Evolutionary conservation across 2,797 vertebrate species (phyloP), one percentile per base, ranked within the genome.

Genomic region (Stomatorhinus walkeri): DNA sequence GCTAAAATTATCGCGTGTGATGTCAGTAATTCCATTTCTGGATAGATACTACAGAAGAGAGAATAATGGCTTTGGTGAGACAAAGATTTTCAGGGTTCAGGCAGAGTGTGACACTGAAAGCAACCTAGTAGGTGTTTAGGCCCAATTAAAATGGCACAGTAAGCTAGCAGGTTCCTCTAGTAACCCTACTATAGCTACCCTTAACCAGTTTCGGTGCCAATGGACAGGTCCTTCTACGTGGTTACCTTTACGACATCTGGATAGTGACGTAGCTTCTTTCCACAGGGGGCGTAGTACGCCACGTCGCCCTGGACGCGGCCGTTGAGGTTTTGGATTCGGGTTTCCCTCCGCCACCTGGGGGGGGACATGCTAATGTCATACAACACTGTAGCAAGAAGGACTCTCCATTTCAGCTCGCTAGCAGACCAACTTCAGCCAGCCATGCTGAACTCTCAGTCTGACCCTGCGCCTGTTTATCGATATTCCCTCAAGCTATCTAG

Each of bases 1-100:
- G 97, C 97, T 98, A 95, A 99, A 99, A 96, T 98, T 97, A 93
- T 98, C 97, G 92, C 97, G 97, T 92, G 97, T 97, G 96, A 99
- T 97, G 95, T 97, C 95, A 93, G 95, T 96, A 95, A 98, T 97
- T 96, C 97, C 96, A 95, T 97, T 98, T 95, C 97, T 97, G 94
- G 96, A 95, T 93, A 99, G 95, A 95, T 98, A 98, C 97, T 99
- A 96, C 93, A 96, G 95, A 95, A 97, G 97, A 96, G 94, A 96
- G 94, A 95, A 96, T 96, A 95, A 94, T 96, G 95, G 93, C 93
- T 94, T 96, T 95, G 94, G 95, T 93, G 88, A 93, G 91, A 89
- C 89, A 88, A 72, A 51, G 72, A 46, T 85, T 88, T 88, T 83
- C 89, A 88, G 81, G 19, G 87, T 28, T 85, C 59, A 90, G 89